phyloP scores from a whole-genome alignment of 2,888 invertebrate species.

The Pristionchus mayeri region DNA sequence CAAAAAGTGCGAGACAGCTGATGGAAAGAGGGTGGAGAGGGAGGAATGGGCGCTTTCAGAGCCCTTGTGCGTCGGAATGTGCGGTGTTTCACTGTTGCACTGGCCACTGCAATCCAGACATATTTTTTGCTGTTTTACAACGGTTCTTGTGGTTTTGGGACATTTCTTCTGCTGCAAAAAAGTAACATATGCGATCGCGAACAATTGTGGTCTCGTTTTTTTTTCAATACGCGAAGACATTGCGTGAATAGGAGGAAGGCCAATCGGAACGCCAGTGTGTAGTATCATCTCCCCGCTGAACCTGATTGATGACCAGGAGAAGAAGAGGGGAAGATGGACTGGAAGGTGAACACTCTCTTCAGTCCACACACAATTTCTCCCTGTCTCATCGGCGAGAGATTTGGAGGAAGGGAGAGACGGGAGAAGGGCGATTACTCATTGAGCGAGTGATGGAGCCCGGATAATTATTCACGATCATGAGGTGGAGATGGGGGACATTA shows the following conservation, averaged over 20 bases:
- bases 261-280: conserved; percentile 8
- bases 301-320: conserved; percentile 13
- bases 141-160: too few species aligned
- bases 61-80: background rate
- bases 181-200: too few species aligned
- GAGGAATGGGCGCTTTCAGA: background rate
- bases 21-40: background rate
- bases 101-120: too few species aligned
- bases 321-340: background rate
- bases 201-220: too few species aligned
- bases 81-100: too few species aligned
- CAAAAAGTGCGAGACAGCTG: background rate
- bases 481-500: conserved; percentile 18
- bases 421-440: background rate
- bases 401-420: background rate
- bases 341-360: background rate
- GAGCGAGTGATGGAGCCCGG: background rate
- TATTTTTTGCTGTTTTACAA: too few species aligned
- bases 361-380: background rate
- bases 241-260: too few species aligned
- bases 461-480: conserved; percentile 18
- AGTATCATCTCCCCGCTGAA: background rate
- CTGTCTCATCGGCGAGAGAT: background rate
- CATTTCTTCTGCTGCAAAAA: too few species aligned
- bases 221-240: too few species aligned